phyloP scores from a whole-genome alignment of 53 echinoderm and acorn worm genomes.

The Astropecten irregularis region DNA sequence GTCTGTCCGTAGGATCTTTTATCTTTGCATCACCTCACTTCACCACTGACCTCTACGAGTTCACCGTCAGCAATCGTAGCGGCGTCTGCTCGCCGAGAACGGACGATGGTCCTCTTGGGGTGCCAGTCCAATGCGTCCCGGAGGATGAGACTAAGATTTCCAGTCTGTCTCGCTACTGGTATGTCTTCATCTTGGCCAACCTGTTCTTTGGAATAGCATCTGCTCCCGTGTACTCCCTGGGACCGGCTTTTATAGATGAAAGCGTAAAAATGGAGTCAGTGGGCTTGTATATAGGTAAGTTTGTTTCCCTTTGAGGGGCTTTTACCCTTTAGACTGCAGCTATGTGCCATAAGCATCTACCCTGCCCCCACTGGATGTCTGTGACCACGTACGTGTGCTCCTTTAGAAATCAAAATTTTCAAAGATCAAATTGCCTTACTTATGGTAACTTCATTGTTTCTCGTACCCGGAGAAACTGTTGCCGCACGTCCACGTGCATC shows the following conservation, averaged over 20 bases:
- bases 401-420: too few relatives aligned
- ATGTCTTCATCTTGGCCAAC: conserved; percentile 50
- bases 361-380: too few relatives aligned
- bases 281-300: conserved; percentile 50
- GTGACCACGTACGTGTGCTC: too few relatives aligned
- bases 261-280: conserved; percentile 49
- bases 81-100: conserved; percentile 6
- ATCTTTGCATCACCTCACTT: conserved; percentile 68
- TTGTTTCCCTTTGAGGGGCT: not conserved
- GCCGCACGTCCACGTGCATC: too few relatives aligned
- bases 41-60: conserved; percentile 50
- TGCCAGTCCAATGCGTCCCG: not conserved
- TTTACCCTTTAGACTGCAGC: too few relatives aligned
- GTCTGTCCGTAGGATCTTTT: conserved; percentile 57
- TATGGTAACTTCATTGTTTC: too few relatives aligned
- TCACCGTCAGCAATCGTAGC: conserved; percentile 24
- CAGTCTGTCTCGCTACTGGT: conserved; percentile 26
- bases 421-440: too few relatives aligned
- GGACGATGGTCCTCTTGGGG: not conserved
- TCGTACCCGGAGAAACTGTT: too few relatives aligned
- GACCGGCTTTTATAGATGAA: conserved; percentile 48
- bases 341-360: not conserved
- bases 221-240: conserved; percentile 21
- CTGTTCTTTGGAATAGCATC: conserved; percentile 49
- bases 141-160: conserved; percentile 23